These are phyloP conservation scores for Clarias batrachus DNA, from an alignment of 2,113 vertebrate genomes.

Conservation along the genomic window DNA sequence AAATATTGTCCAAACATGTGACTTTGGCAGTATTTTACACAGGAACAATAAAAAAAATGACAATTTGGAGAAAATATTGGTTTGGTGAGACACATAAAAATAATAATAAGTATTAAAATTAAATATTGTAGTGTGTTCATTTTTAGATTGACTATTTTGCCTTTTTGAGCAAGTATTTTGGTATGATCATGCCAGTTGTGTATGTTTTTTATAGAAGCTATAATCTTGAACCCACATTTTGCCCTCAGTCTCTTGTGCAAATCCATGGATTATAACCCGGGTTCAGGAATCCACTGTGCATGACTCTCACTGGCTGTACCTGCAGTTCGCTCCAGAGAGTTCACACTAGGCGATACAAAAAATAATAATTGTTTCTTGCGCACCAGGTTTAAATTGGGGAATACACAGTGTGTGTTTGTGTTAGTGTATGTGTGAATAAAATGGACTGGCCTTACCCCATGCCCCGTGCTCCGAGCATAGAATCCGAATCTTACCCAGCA, in stretches of 20 bases:
- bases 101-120: too few species aligned
- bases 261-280: neutral
- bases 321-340: neutral
- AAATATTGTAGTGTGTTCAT: neutral
- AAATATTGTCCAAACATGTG: neutral
- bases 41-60: neutral
- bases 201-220: neutral
- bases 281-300: neutral
- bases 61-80: neutral
- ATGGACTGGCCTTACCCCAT: neutral
- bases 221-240: neutral
- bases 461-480: neutral
- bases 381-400: neutral
- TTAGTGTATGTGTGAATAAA: neutral
- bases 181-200: neutral
- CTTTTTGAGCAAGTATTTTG: neutral
- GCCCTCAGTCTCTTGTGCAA: neutral
- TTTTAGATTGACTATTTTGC: neutral
- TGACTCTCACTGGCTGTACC: neutral
- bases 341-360: neutral
- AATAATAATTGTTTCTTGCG: neutral
- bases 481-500: neutral
- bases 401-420: neutral
- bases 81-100: neutral
- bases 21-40: neutral